phyloP scores from a whole-genome alignment of 2,888 invertebrate genomes.

The Drosophila colorata region DNA sequence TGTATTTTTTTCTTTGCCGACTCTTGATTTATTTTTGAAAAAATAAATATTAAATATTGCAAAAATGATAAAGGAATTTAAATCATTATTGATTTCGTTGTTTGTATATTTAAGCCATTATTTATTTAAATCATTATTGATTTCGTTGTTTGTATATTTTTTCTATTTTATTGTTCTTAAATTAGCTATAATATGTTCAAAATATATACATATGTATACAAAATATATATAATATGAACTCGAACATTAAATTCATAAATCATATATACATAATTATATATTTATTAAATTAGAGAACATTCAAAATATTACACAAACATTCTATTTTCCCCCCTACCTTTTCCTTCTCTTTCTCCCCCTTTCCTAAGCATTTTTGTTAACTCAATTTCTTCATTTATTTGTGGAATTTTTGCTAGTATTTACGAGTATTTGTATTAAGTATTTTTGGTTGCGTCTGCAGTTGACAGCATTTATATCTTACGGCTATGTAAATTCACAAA shows the following conservation, averaged over 20 bases:
- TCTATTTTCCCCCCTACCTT: neutral
- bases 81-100: neutral
- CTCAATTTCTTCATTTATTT: slow-evolving; percentile 30
- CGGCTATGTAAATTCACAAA: slow-evolving; percentile 53
- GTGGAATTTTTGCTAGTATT: slow-evolving; percentile 34
- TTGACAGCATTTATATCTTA: slow-evolving; percentile 50
- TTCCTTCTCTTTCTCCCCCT: too few species aligned
- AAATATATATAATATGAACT: neutral
- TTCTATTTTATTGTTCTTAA: neutral
- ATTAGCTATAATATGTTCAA: neutral
- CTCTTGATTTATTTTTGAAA: too few species aligned
- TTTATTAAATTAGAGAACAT: neutral
- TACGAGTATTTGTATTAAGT: slow-evolving; percentile 35
- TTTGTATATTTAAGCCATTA: neutral
- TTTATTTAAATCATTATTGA: too few species aligned
- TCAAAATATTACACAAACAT: too few species aligned
- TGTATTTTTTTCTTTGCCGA: neutral
- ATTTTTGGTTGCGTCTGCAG: slow-evolving; percentile 35
- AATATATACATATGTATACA: neutral
- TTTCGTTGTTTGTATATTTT: neutral
- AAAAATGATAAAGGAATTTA: too few species aligned
- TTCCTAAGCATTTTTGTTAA: slow-evolving; percentile 3
- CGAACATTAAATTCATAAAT: neutral
- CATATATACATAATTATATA: neutral
- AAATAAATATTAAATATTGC: too few species aligned